Evolutionary conservation across 2,113 vertebrate species (phyloP).

Genomic region (Ranitomeya imitator): DNA sequence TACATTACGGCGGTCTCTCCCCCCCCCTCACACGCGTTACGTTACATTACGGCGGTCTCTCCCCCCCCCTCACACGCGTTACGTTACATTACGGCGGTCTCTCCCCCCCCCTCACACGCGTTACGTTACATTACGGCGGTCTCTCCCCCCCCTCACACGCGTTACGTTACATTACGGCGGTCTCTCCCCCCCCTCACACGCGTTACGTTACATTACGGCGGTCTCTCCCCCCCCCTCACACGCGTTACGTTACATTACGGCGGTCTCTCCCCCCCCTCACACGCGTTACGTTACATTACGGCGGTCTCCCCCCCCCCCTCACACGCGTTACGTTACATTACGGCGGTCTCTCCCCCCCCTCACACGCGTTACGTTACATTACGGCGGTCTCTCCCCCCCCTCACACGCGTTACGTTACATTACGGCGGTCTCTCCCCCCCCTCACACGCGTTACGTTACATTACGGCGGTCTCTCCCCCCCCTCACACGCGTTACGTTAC

Average conservation of each 20-base stretch:
- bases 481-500: not conserved
- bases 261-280: not conserved
- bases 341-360: too few relatives aligned
- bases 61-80: not conserved
- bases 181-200: not conserved
- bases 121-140: too few relatives aligned
- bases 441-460: not conserved
- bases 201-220: too few relatives aligned
- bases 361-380: not conserved
- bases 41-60: not conserved
- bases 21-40: not conserved
- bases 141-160: too few relatives aligned
- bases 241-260: not conserved
- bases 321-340: too few relatives aligned
- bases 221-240: not conserved
- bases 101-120: too few relatives aligned
- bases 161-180: not conserved
- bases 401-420: not conserved
- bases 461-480: not conserved
- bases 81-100: not conserved
- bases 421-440: too few relatives aligned
- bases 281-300: not conserved
- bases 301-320: too few relatives aligned
- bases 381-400: not conserved
- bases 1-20: too few relatives aligned